Percentiles rank a stretch among this genome's conserved stretches.
Evolutionary conservation across 2,888 invertebrate genomes (phyloP).

Genomic region (Priocnemis perturbator): DNA sequence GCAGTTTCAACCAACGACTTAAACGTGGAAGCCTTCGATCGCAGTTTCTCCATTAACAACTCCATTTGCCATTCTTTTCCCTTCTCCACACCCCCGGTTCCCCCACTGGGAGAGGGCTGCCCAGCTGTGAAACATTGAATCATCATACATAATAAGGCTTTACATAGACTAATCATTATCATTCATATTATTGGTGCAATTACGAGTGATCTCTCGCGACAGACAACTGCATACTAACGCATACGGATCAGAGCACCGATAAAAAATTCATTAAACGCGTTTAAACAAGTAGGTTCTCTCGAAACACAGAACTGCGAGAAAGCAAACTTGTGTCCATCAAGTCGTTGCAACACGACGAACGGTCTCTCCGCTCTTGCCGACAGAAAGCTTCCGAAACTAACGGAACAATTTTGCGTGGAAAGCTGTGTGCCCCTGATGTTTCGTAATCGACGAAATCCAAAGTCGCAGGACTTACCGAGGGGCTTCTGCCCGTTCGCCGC

Average conservation of each 20-base stretch:
- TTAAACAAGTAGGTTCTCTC: too few relatives aligned
- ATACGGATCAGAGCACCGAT: not conserved
- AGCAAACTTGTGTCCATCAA: too few relatives aligned
- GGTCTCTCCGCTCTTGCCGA: too few relatives aligned
- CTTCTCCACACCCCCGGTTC: constrained; percentile 75
- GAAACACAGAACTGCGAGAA: too few relatives aligned
- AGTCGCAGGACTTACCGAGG: constrained; percentile 61
- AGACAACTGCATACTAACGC: not conserved
- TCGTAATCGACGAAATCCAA: constrained; percentile 11
- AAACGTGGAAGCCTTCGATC: constrained; percentile 88
- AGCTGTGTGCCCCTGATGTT: not conserved
- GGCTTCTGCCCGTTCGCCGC: constrained; percentile 69
- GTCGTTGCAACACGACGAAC: too few relatives aligned
- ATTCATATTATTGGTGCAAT: not conserved
- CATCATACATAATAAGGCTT: not conserved
- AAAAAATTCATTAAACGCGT: not conserved
- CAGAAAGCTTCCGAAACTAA: too few relatives aligned
- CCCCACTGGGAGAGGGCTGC: constrained; percentile 57
- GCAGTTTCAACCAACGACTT: constrained; percentile 91
- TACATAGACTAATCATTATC: not conserved
- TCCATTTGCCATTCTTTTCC: constrained; percentile 88
- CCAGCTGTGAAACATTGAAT: constrained; percentile 55
- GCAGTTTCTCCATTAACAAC: constrained; percentile 92
- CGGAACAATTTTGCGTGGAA: too few relatives aligned
- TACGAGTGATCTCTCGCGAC: too few relatives aligned